Conservation (phyloP, 1,140 invertebrate genomes). For the Solenopsis fugax region DNA sequence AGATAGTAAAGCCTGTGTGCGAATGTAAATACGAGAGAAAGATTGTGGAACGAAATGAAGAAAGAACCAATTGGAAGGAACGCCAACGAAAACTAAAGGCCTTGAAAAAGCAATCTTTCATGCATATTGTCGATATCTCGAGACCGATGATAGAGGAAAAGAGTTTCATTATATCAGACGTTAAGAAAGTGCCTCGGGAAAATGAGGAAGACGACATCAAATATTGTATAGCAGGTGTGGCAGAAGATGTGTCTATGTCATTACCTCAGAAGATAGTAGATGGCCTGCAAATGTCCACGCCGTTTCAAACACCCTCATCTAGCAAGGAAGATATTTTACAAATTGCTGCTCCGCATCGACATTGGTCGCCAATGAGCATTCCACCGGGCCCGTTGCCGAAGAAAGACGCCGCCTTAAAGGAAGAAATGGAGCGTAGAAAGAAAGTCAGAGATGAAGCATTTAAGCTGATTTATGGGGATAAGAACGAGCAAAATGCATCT, state of each 20-base stretch:
- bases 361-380: conserved; percentile 71
- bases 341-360: conserved; percentile 45
- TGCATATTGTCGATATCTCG: conserved; percentile 66
- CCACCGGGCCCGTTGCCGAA: conserved; percentile 49
- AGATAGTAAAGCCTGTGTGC: conserved; percentile 79
- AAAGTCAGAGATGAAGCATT: conserved; percentile 41
- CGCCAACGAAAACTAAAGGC: conserved; percentile 70
- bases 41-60: conserved; percentile 75
- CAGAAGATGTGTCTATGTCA: conserved; percentile 65
- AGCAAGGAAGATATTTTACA: conserved; percentile 64
- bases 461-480: conserved; percentile 51
- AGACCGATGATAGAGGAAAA: conserved; percentile 69
- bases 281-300: conserved; percentile 77
- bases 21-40: conserved; percentile 82
- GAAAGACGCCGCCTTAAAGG: conserved; percentile 6
- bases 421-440: conserved; percentile 45
- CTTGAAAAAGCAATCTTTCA: conserved; percentile 68
- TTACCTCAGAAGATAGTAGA: conserved; percentile 65
- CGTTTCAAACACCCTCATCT: conserved; percentile 71
- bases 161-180: conserved; percentile 73
- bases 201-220: conserved; percentile 61
- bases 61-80: conserved; percentile 67
- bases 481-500: not conserved
- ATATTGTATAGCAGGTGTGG: conserved; percentile 69
- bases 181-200: conserved; percentile 66